Evolutionary conservation across 2,113 vertebrate genomes (phyloP), one percentile per base, ranked within the genome.

Genomic region (Empidonax alnorum): DNA sequence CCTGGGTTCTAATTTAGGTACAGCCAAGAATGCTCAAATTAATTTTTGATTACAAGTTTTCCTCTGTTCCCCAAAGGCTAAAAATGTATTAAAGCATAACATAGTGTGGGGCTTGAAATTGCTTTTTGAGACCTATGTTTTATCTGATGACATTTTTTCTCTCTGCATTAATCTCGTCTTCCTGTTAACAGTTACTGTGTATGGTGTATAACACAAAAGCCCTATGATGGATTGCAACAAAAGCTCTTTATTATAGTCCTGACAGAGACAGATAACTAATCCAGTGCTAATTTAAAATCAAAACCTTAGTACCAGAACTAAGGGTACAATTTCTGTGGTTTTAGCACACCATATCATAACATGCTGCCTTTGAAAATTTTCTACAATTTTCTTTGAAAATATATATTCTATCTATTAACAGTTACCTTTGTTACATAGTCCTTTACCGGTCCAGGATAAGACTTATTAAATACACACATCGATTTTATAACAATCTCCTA

Each of bases 201-300:
- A 95, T 17, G n/a, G 85, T 74, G 80, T 49, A 10, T 46, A 94
- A 94, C 66, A 96, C 93, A 95, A 97, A 97, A 95, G 91, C 79
- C 67, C 84, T 72, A 49, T 94, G 95, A 96, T 71, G 75, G 86
- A 96, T 84, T 75, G 87, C 72, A 96, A 96, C 95, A 96, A 94
- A 97, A 96, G 93, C 90, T 78, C 85, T 97, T 97, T 97, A 83
- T 97, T 95, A 52, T 28, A 90, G 87, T 66, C 94, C 49, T 97
- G 91, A 94, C 94, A 92, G 77, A 93, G 89, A 94, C 75, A 83
- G 86, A 95, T 91, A 91, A 93, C 69, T 93, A 94, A 87, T 73
- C 66, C 84, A 92, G 50, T 75, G 56, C 39, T 94, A 95, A 90
- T 94, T 95, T 95, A 94, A 94, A 96, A 87, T 65, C 89, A 80